These are phyloP conservation scores for Isichthys henryi DNA, from an alignment of 2,113 vertebrate species.

Conservation along the genomic window DNA sequence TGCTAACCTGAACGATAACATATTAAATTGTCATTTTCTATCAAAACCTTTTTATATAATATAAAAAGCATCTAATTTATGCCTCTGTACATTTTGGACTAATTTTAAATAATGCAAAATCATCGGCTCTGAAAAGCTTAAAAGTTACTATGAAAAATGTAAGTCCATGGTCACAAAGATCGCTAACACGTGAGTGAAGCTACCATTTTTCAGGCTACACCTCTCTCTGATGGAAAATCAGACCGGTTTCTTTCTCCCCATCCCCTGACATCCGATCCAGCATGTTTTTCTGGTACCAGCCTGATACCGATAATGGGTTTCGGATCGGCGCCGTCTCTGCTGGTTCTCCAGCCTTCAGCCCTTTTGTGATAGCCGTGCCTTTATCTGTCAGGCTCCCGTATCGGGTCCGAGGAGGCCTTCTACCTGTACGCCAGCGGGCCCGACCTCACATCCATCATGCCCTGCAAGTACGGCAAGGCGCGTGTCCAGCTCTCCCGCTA, in stretches of 20 bases:
- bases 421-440: conserved; percentile 84
- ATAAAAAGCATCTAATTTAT: too few relatives aligned
- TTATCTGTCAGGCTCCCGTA: conserved; percentile 69
- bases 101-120: too few relatives aligned
- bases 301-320: neutral
- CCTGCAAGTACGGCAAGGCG: conserved; percentile 85
- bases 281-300: neutral
- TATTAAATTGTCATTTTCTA: too few relatives aligned
- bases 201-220: neutral
- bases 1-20: too few relatives aligned
- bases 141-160: too few relatives aligned
- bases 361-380: conserved; percentile 4
- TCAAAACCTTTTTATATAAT: too few relatives aligned
- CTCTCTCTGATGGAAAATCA: neutral
- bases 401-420: conserved; percentile 83
- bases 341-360: neutral
- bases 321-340: neutral
- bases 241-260: neutral
- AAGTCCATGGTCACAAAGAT: too few relatives aligned
- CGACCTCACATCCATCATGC: conserved; percentile 86
- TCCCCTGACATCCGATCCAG: neutral
- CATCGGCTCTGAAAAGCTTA: too few relatives aligned
- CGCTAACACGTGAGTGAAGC: too few relatives aligned
- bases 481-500: conserved; percentile 73
- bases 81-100: too few relatives aligned